phyloP scores from a whole-genome alignment of 2,113 vertebrate genomes.

The Rhinolophus ferrumequinum region DNA sequence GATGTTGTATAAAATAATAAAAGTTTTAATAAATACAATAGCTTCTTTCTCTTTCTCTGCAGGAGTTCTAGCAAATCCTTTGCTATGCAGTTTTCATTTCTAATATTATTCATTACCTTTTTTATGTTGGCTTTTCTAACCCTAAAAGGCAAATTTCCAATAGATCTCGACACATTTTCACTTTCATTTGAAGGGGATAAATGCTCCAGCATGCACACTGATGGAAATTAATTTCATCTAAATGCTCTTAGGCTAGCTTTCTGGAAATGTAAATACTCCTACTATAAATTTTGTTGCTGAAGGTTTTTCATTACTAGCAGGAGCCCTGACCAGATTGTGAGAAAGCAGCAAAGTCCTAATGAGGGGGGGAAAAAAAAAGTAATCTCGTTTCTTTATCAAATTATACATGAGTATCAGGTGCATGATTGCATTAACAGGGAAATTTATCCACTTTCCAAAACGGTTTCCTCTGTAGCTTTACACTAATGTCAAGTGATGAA shows the following conservation, averaged over 20 bases:
- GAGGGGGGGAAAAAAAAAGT: neutral
- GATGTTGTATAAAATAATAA: slow-evolving; percentile 49
- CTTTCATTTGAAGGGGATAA: slow-evolving; percentile 76
- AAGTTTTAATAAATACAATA: neutral
- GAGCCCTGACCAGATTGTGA: slow-evolving; percentile 54
- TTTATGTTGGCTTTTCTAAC: slow-evolving; percentile 59
- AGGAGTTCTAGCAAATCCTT: slow-evolving; percentile 34
- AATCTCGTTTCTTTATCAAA: slow-evolving; percentile 58
- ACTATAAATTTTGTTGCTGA: slow-evolving; percentile 69
- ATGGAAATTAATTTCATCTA: slow-evolving; percentile 81
- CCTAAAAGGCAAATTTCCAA: slow-evolving; percentile 60
- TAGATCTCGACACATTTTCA: slow-evolving; percentile 60
- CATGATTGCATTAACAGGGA: slow-evolving; percentile 66
- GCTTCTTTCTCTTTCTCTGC: neutral
- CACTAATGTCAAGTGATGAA: slow-evolving; percentile 68
- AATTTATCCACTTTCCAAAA: slow-evolving; percentile 65
- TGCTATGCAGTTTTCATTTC: slow-evolving; percentile 44
- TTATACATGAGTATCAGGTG: slow-evolving; percentile 60
- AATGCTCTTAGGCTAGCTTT: slow-evolving; percentile 67
- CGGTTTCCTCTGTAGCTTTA: slow-evolving; percentile 50
- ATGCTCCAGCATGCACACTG: slow-evolving; percentile 60
- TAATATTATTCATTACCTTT: slow-evolving; percentile 69
- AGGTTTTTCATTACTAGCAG: slow-evolving; percentile 61
- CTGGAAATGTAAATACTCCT: slow-evolving; percentile 70
- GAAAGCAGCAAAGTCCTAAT: neutral